These are phyloP conservation scores for Tetragonisca angustula DNA, from an alignment of 2,888 invertebrate genomes.

Conservation along the genomic window DNA sequence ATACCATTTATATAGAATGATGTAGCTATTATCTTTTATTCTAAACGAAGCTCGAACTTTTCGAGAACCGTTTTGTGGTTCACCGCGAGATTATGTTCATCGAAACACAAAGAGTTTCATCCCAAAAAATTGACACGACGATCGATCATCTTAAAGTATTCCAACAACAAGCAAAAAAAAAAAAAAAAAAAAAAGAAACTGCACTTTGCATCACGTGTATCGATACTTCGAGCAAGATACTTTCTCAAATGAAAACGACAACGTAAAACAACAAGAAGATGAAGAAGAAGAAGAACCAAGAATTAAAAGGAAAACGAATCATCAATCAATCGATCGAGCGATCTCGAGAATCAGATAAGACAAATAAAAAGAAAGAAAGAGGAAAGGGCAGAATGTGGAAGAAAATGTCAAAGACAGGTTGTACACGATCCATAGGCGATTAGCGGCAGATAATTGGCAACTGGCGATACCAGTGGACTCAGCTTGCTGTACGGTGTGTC, in stretches of 20 bases:
- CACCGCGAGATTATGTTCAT: neutral
- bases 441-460: conserved; percentile 53
- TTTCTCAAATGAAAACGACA: neutral
- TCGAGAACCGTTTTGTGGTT: neutral
- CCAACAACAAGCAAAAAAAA: neutral
- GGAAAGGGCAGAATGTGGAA: conserved; percentile 3
- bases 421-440: conserved; percentile 49
- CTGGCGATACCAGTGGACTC: conserved; percentile 46
- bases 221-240: neutral
- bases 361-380: neutral
- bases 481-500: conserved; percentile 16
- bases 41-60: too few species aligned
- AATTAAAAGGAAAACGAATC: neutral
- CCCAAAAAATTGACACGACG: neutral
- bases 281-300: neutral
- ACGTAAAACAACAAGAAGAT: neutral
- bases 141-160: too few species aligned
- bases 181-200: too few species aligned
- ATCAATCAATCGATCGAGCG: neutral
- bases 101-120: neutral
- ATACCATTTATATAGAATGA: neutral
- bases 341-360: neutral
- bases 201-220: neutral
- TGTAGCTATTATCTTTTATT: neutral
- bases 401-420: conserved; percentile 17